Evolutionary conservation across 1,140 invertebrate species (phyloP), one percentile per base, ranked within the genome.

Genomic region (Zaprionus inermis): DNA sequence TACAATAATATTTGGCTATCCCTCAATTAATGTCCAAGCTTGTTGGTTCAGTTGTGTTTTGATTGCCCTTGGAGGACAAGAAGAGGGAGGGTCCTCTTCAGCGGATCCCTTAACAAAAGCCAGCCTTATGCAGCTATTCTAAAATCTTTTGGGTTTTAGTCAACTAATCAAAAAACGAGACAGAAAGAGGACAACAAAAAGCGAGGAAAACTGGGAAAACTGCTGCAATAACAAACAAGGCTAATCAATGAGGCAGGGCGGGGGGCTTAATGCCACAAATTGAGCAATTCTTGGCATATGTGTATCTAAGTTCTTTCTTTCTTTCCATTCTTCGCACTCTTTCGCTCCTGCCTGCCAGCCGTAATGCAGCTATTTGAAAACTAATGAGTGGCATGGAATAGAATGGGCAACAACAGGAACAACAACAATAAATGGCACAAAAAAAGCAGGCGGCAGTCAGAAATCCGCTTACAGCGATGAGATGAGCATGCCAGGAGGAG

Each of bases 291-390:
- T 66, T 74, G 78, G 63, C 70, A 77, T 77, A 65, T 76, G 69
- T 60, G 59, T 64, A 30, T 24, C 28, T 58, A 54, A 18, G 22
- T 9, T 28, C 55, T 61, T 59, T 70, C 69, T 67, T 49, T 49
- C 44, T 49, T 11, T 49, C 11, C 11, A 22, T 49, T 49, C 18
- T 44, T 6, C 10, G 5, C 36, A n/a, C 22, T 22, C 54, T 34
- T 28, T 66, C 18, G 14, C 14, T 59, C 18, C n/a, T 7, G n/a
- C n/a, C n/a, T n/a, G n/a, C 66, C 52, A 64, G 34, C 28, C 20
- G 78, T 88, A 88, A 88, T 89, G 83, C 83, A 70, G 84, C 84
- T 66, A 83, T 88, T 88, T 89, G 76, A 79, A 89, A 88, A 88
- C 83, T 88, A 88, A 88, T 88, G 83, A 88, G 84, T 76, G 82